Evolutionary conservation across 2,888 invertebrate genomes (phyloP).

Genomic region (Epiblema foenella): DNA sequence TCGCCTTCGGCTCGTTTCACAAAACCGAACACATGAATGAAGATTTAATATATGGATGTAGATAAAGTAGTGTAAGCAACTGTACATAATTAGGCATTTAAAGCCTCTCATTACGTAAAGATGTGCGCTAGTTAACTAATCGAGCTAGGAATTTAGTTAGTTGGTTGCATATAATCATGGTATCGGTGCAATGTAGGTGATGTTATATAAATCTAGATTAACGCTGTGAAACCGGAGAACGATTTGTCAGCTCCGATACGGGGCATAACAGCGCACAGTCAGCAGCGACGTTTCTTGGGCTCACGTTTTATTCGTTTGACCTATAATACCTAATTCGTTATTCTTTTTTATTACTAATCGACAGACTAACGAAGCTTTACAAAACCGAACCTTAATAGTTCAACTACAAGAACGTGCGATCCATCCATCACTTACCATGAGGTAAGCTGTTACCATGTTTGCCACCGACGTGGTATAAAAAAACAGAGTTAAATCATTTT

Average conservation of each 20-base stretch:
- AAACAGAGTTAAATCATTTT: no score
- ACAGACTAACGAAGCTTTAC: not conserved
- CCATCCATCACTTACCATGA: no score
- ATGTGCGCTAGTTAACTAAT: constrained; percentile 1
- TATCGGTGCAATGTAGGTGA: constrained; percentile 14
- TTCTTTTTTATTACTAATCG: not conserved
- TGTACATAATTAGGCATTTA: no score
- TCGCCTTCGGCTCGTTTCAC: no score
- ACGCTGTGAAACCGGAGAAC: constrained; percentile 25
- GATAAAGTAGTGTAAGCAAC: no score
- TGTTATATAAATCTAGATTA: constrained; percentile 32
- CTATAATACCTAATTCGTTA: not conserved
- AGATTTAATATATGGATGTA: no score
- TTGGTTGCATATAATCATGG: not conserved
- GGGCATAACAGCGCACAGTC: constrained; percentile 17
- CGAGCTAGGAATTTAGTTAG: not conserved
- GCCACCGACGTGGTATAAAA: no score
- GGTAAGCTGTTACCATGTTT: no score
- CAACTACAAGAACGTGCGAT: no score
- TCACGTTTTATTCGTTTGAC: not conserved
- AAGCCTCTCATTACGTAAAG: not conserved
- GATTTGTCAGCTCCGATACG: constrained; percentile 34
- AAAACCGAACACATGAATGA: no score
- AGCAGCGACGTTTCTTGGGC: constrained; percentile 13
- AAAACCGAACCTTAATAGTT: no score